Percentiles rank a stretch among this genome's conserved stretches.
These are phyloP conservation scores for Lycocerus yunnanus DNA, from an alignment of 2,888 invertebrate species.

Conservation along the genomic window DNA sequence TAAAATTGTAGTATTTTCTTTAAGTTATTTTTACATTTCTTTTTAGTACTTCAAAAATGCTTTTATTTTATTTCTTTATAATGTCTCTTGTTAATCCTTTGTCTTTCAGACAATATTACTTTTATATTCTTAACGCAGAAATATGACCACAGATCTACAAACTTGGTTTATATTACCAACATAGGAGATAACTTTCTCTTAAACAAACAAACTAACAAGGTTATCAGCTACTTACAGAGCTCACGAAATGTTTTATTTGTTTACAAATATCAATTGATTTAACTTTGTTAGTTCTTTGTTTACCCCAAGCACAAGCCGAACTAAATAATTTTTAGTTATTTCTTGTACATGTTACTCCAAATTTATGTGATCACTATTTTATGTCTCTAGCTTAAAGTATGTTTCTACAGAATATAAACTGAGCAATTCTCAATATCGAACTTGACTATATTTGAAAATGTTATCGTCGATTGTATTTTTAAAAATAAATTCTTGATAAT, in stretches of 20 bases:
- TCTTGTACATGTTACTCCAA: not conserved
- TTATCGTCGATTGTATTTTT: too few relatives aligned
- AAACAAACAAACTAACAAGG: conserved; percentile 39
- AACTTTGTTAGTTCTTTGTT: conserved; percentile 12
- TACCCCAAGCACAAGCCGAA: not conserved
- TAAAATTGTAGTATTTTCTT: not conserved
- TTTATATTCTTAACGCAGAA: not conserved
- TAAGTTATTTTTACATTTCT: not conserved
- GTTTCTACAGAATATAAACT: not conserved
- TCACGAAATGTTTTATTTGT: conserved; percentile 30
- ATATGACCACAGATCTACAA: not conserved
- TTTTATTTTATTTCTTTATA: not conserved
- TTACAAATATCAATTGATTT: conserved; percentile 15
- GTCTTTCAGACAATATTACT: not conserved
- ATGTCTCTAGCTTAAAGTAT: not conserved
- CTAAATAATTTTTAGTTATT: not conserved
- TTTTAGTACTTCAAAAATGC: not conserved
- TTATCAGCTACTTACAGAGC: conserved; percentile 26
- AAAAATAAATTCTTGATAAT: too few relatives aligned
- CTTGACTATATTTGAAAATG: not conserved
- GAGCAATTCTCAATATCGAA: not conserved
- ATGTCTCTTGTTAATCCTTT: not conserved
- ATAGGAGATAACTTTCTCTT: conserved; percentile 38
- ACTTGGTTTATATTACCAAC: conserved; percentile 1
- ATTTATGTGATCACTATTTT: not conserved